Percentiles rank a stretch among this genome's conserved stretches.
These are phyloP conservation scores for Drusus annulatus DNA, from an alignment of 1,140 invertebrate genomes.

Conservation along the genomic window DNA sequence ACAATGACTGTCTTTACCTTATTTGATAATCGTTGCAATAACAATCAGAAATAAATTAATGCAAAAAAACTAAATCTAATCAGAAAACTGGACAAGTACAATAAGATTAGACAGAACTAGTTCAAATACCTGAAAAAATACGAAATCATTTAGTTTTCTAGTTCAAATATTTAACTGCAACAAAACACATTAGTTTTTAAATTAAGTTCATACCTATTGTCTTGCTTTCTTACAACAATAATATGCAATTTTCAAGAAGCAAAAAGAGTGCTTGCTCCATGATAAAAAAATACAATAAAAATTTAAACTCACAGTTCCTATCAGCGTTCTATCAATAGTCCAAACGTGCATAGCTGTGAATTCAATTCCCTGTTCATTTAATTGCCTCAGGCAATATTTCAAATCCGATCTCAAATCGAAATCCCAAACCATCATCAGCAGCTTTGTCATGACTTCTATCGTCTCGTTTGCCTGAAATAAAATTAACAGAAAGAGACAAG, in stretches of 20 bases:
- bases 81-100: background rate
- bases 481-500: too few species aligned
- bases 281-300: background rate
- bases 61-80: too few species aligned
- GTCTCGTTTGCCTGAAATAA: background rate
- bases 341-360: slow-evolving; percentile 11
- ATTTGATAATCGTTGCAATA: too few species aligned
- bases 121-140: slow-evolving; percentile 2
- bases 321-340: background rate
- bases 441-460: background rate
- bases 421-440: background rate
- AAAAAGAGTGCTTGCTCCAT: too few species aligned
- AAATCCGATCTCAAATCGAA: slow-evolving; percentile 8
- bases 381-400: slow-evolving; percentile 6
- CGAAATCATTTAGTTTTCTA: too few species aligned
- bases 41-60: too few species aligned
- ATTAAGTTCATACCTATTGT: too few species aligned
- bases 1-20: too few species aligned
- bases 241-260: too few species aligned
- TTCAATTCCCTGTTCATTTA: background rate
- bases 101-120: background rate
- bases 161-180: too few species aligned
- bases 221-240: too few species aligned
- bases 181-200: too few species aligned
- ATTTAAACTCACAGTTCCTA: slow-evolving; percentile 6